These are phyloP conservation scores for Isoperla grammatica DNA, from an alignment of 2,888 invertebrate species.

Conservation along the genomic window DNA sequence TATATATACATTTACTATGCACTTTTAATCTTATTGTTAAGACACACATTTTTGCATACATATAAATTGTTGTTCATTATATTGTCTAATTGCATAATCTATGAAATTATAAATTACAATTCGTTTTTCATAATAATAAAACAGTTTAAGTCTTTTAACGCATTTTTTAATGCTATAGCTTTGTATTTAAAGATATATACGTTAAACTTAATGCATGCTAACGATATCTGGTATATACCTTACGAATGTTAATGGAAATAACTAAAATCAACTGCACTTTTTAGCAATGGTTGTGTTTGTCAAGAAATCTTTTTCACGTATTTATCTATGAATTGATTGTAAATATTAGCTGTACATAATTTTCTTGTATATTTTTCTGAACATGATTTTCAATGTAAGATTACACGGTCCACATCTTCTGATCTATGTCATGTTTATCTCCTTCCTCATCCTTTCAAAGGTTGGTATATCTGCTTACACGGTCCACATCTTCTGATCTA, in stretches of 20 bases:
- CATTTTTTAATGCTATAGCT: conserved; percentile 24
- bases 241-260: conserved; percentile 21
- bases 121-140: not conserved
- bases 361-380: conserved; percentile 33
- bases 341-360: conserved; percentile 32
- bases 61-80: conserved; percentile 9
- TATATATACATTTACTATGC: conserved; percentile 15
- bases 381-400: conserved; percentile 32
- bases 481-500: too few relatives aligned
- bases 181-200: conserved; percentile 22
- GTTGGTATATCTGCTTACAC: too few relatives aligned
- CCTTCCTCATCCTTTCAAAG: too few relatives aligned
- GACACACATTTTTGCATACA: conserved; percentile 19
- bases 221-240: not conserved
- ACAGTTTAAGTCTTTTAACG: conserved; percentile 1
- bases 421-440: too few relatives aligned
- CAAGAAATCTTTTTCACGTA: conserved; percentile 29
- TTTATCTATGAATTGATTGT: conserved; percentile 25
- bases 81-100: not conserved
- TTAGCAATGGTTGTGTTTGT: conserved; percentile 29
- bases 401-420: conserved; percentile 12
- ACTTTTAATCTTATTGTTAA: conserved; percentile 24
- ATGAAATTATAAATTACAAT: not conserved
- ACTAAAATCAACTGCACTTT: conserved; percentile 24
- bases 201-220: not conserved